Base-by-base conservation (phyloP, 2,888 invertebrate genomes). In the Oasisia sp. region DNA sequence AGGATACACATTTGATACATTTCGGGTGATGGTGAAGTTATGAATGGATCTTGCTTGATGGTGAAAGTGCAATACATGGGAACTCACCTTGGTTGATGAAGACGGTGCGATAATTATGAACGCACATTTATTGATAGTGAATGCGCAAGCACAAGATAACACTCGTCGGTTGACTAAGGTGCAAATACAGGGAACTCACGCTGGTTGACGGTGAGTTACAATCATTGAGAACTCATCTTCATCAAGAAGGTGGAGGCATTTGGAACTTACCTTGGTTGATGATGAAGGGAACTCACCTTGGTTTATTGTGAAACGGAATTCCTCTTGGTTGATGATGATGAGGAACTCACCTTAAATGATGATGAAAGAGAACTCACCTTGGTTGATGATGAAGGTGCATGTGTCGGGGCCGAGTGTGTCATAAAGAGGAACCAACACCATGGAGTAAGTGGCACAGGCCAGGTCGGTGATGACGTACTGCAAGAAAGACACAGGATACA, bases 361-460 rank as follows among this genome's bases (percentile, higher is more conserved):
- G 90, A 90, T 32, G 12, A 90, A 27, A 27, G 38, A 8, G 45
- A 19, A 92, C 44, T 56, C 44, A 92, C 89, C 12, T n/a, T 92
- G 32, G 58, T 91, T 91, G 38, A 89, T 89, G 38, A 74, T 91
- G 32, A 89, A 93, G n/a, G 91, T 90, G 91, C 93, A 93, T 32
- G 95, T 95, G 19, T 95, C 95, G 7, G 94, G 92, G 12, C 96
- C 96, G 94, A 99, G 97, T 7, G 99, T 99, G 96, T 99, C 99
- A 96, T 99, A 99, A 93, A 99, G 97, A 92, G 99, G 99, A 94
- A 99, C 98, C 94, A 99, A 97, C 92, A 99, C 98, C 97, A 99
- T 98, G 94, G 98, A 99, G 97, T 98, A 99, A 96, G 98, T 98
- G 97, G 99, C 99, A 94, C 98, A 98, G 1, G 97, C 99, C 96